Base-by-base conservation (phyloP, 2,888 invertebrate species). In the Dysmachus trigonus region DNA sequence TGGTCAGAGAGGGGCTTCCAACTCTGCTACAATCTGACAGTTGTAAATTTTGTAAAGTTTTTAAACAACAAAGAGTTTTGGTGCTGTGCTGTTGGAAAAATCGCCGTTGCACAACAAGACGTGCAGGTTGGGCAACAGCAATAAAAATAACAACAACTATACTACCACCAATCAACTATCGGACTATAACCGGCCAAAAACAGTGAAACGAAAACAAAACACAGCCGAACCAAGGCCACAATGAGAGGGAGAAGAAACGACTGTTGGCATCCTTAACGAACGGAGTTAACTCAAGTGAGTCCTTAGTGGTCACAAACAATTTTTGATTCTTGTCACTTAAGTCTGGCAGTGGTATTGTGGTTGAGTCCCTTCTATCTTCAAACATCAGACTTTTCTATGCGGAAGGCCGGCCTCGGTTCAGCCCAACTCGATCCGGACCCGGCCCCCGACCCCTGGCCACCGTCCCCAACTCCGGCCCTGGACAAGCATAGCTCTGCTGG, bases 271-370 rank as follows among this genome's bases (percentile, higher is more conserved):
- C 81, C 86, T 86, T 81, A 86, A 79, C 86, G 81, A 86, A 86
- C 81, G 41, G 86, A 86, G 81, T 86, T 86, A 86, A 86, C 86
- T 86, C 81, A 86, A 86, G 81, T 86, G 81, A 86, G 81, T 79
- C 81, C 86, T 86, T 86, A 86, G 86, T 86, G 86, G 86, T 86
- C 86, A 86, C 71, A 86, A 79, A 86, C 81, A 72, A 86, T 81
- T 86, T 86, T 86, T 86, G 86, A 86, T 86, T 81, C 86, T 86
- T 86, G 86, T 86, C 86, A 86, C 86, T 86, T 86, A 72, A 86
- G 81, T 86, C 81, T 86, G 81, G 79, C 79, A 79, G 71, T 86
- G 86, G 81, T 81, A 86, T 79, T 86, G 86, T 73, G 86, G 86
- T 86, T 86, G 71, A 77, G 86, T 86, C 86, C 86, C 81, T 86